These are phyloP conservation scores for Lepus europaeus DNA, from an alignment of 2,113 vertebrate species.

Conservation along the genomic window DNA sequence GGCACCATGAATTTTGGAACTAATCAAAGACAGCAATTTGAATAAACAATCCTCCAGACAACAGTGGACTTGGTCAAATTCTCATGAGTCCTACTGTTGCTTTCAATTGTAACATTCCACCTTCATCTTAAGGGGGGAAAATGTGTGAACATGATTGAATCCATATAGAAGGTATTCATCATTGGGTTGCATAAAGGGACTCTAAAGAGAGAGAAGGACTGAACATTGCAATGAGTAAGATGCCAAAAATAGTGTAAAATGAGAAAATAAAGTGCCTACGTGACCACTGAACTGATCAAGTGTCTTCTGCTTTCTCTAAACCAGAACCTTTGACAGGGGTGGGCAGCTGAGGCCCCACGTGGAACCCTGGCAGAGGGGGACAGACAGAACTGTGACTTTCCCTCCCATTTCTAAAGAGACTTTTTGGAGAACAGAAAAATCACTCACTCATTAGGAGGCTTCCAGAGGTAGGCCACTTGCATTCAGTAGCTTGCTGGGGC, in stretches of 20 bases:
- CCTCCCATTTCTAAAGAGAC: background rate
- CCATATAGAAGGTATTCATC: background rate
- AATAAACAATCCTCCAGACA: background rate
- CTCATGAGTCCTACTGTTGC: background rate
- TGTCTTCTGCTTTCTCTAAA: background rate
- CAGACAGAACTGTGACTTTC: background rate
- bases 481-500: background rate
- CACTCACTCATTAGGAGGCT: background rate
- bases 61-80: constrained; percentile 28
- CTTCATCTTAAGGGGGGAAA: background rate
- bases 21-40: constrained; percentile 67
- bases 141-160: background rate
- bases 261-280: background rate
- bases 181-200: background rate
- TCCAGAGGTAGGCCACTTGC: background rate
- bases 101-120: constrained; percentile 7
- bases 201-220: constrained; percentile 31
- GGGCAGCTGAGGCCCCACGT: background rate
- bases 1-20: background rate
- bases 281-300: background rate
- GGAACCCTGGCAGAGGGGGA: background rate
- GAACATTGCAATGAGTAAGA: background rate
- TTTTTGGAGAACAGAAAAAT: background rate
- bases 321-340: background rate
- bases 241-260: background rate